Evolutionary conservation across 2,113 vertebrate species (phyloP).

Genomic region (Rhombomys opimus): DNA sequence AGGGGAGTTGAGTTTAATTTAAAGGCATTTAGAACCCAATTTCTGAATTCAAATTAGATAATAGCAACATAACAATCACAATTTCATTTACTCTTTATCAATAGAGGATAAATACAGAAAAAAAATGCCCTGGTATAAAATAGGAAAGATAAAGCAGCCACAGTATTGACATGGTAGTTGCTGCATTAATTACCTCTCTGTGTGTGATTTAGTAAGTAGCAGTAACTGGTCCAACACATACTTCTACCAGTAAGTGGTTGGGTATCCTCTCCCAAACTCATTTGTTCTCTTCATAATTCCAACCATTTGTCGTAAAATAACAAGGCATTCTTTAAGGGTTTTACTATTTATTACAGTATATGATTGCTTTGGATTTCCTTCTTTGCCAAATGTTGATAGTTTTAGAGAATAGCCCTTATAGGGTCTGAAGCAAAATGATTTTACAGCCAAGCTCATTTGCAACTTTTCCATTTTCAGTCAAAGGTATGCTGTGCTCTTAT

Average conservation of each 20-base stretch:
- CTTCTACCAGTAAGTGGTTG: not conserved
- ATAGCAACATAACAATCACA: not conserved
- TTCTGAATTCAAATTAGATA: slow-evolving; percentile 16
- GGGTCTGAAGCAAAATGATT: slow-evolving; percentile 16
- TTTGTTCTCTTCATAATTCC: not conserved
- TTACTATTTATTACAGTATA: slow-evolving; percentile 12
- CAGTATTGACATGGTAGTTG: not conserved
- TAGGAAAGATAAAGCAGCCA: not conserved
- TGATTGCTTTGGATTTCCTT: not conserved
- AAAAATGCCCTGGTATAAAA: not conserved
- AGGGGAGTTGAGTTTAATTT: not conserved
- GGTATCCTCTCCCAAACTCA: not conserved
- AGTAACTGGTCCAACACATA: not conserved
- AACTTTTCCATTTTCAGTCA: not conserved
- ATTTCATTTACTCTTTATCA: not conserved
- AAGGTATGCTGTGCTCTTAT: not conserved
- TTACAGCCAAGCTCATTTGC: slow-evolving; percentile 17
- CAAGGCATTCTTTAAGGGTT: not conserved
- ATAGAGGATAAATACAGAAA: not conserved
- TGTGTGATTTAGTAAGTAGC: not conserved
- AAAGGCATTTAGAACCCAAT: not conserved
- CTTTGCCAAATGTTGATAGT: slow-evolving; percentile 16
- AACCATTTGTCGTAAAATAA: not conserved
- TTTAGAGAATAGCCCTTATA: not conserved
- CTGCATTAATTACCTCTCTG: not conserved